phyloP scores from a whole-genome alignment of 2,113 vertebrate genomes.

The Galemys pyrenaicus region DNA sequence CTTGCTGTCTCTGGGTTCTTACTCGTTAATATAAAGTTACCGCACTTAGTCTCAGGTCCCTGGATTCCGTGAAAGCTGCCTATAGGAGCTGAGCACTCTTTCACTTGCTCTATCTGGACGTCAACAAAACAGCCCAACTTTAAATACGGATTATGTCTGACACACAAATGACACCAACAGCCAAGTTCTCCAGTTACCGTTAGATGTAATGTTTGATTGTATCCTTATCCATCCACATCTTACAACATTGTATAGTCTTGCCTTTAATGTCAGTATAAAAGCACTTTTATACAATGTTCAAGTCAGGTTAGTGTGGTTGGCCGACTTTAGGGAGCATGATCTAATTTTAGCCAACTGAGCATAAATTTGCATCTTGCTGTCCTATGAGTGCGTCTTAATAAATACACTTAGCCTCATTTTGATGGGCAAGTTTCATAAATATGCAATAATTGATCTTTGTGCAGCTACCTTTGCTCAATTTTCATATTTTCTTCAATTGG shows the following conservation, averaged over 20 bases:
- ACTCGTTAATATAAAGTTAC: not conserved
- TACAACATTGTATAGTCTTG: not conserved
- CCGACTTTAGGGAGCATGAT: not conserved
- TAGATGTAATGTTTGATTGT: not conserved
- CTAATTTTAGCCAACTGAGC: constrained; percentile 16
- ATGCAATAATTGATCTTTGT: constrained; percentile 13
- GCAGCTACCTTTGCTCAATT: constrained; percentile 34
- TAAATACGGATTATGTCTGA: not conserved
- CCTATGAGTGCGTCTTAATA: not conserved
- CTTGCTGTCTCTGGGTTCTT: not conserved
- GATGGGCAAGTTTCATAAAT: constrained; percentile 21
- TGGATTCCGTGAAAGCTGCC: not conserved
- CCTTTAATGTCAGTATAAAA: not conserved
- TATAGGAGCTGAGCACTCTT: not conserved
- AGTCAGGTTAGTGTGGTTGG: constrained; percentile 14
- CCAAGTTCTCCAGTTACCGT: not conserved
- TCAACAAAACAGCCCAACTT: not conserved
- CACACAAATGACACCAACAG: not conserved
- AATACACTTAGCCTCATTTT: constrained; percentile 41
- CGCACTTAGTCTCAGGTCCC: not conserved
- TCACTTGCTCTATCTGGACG: not conserved
- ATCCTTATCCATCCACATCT: constrained; percentile 23
- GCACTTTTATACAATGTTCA: not conserved
- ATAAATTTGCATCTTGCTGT: not conserved
- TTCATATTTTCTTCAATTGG: constrained; percentile 32